Base-by-base conservation (phyloP, 2,113 vertebrate species). In the Laticauda laticaudata region DNA sequence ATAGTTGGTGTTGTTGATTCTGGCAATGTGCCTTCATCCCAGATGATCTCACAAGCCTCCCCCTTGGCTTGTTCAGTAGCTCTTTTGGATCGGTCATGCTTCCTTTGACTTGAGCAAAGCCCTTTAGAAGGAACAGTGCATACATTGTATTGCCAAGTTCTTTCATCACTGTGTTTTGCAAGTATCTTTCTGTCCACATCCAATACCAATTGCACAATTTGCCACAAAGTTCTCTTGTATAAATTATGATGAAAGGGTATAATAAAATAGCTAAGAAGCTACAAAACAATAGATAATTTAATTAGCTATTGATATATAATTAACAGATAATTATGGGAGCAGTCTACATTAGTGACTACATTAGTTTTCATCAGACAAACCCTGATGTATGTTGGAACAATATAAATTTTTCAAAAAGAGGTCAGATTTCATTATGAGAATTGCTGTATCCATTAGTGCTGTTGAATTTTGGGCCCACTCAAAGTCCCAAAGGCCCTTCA, bases 11-110 rank as follows among this genome's bases (percentile, higher is more conserved):
- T 97, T 97, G 97, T 97, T 96, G 96, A 93, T 64, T 91, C 91
- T 95, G 95, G 95, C 96, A 94, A 94, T 95, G 95, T 96, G 95
- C 96, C 94, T 92, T 96, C 87, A 87, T 94, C 96, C 95, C 95
- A 94, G 94, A 96, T 97, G 96, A 96, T 94, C 96, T 97, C 97
- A 97, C 93, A 94, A 94, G 94, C 96, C 94, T 92, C 95, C 96
- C 97, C 95, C 95, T 93, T 94, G 94, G 96, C 94, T 95, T 24
- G 96, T 95, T 94, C 94, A 94, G 95, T 94, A 92, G 95, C 96
- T 90, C 96, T 94, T 95, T 34, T 61, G 94, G 96, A 92, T 95
- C 96, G 94, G 94, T 94, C 94, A 95, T 90, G 95, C 94, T 96
- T 95, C 96, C 96, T 97, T 96, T 94, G 96, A 96, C 96, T 94